Conservation (phyloP, 2,113 vertebrate species). For the Chunga burmeisteri region DNA sequence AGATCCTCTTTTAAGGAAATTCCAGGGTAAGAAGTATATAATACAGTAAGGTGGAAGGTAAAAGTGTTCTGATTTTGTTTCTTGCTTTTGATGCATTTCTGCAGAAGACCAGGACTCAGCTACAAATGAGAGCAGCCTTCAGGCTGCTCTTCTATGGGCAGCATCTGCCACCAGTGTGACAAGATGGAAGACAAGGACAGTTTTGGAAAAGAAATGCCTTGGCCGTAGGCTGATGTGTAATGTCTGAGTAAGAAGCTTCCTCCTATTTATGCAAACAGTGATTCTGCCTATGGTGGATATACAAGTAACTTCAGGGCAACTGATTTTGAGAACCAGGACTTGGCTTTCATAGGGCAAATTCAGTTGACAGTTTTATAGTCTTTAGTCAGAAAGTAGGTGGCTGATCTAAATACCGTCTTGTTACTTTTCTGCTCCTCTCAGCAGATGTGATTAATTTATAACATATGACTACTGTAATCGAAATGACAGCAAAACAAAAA, state of each 20-base stretch:
- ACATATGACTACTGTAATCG: neutral
- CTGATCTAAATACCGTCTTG: neutral
- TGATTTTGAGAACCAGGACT: neutral
- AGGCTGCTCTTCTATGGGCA: neutral
- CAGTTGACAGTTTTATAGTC: neutral
- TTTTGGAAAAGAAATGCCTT: neutral
- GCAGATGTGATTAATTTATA: neutral
- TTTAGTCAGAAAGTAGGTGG: neutral
- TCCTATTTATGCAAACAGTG: neutral
- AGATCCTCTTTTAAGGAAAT: neutral
- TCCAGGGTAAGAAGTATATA: neutral
- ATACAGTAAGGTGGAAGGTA: neutral
- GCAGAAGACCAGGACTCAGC: neutral
- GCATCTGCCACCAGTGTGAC: neutral
- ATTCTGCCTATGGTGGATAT: neutral
- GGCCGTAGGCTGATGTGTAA: neutral
- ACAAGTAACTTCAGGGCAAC: neutral
- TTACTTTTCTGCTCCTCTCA: neutral
- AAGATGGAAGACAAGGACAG: neutral
- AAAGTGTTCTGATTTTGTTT: neutral
- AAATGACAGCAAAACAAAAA: neutral
- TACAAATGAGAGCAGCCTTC: neutral
- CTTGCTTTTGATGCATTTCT: neutral
- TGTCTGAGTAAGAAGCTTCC: neutral
- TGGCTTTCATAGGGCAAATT: neutral